Base-by-base conservation (phyloP, 30 jellyfish, hydroid and myxozoan species). In the Haliclystus octoradiatus region DNA sequence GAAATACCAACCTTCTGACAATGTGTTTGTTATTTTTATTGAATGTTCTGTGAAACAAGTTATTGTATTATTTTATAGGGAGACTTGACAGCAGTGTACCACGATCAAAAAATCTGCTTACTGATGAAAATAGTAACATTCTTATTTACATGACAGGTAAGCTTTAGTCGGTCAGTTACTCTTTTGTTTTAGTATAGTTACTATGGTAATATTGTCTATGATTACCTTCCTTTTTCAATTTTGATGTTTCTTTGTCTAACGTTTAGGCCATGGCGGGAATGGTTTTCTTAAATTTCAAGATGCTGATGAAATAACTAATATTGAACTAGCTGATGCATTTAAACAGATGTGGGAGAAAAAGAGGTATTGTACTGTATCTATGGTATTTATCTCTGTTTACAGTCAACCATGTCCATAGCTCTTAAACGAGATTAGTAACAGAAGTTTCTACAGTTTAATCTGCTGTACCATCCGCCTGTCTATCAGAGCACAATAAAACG, bases 271-370 rank as follows among this genome's bases (percentile, higher is more conserved):
- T 65, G 96, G 96, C 3, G 96, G 96, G 29, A 82, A 86, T 57
- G 96, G 96, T 23, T 86, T 86, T 65, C 65, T 86, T 29, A 86
- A 86, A 66, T 86, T 86, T 64, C 96, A 86, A 69, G 96, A 79
- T 52, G 65, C 93, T 2, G 96, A 86, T 33, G 96, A 86, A 63
- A 78, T 86, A 7, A 86, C 94, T 0, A 68, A 79, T 5, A 60
- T 73, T 61, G 96, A 86, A 61, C 50, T 86, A 23, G 96, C 96
- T 0, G 94, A 86, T 75, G 96, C 87, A 3, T 78, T 79, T 32
- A 84, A 86, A 49, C 96, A 86, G 74, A 86, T 86, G 96, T 86
- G 93, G 92, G 90, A 78, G 46, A 86, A 79, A 50, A 88, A 93
- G 62, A 68, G 94, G 93, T 79, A 19, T n/a, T n/a, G n/a, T n/a